Percentiles rank a stretch among this genome's conserved stretches.
Conservation (phyloP, 2,113 vertebrate species). For the Mystacornis crossleyi region DNA sequence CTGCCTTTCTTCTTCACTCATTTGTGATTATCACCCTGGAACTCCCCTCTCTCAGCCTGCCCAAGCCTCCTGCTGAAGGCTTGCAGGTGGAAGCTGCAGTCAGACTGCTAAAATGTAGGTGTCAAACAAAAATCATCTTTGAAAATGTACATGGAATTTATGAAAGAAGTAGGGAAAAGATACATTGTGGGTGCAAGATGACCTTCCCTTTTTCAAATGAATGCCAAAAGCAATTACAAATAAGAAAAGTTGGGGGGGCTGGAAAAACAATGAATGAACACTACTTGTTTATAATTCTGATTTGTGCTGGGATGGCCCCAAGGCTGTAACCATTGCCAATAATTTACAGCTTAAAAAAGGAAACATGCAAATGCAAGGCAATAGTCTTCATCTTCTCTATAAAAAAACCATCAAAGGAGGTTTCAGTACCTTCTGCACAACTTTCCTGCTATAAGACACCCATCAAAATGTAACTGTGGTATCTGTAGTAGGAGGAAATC, state of each 20-base stretch:
- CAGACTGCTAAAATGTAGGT: not conserved
- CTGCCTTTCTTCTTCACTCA: not conserved
- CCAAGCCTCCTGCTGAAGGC: not conserved
- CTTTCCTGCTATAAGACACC: not conserved
- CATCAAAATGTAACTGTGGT: not conserved
- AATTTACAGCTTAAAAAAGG: not conserved
- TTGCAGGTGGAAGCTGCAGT: not conserved
- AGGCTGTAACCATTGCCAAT: not conserved
- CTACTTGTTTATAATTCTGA: not conserved
- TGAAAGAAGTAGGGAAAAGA: not conserved
- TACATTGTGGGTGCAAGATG: not conserved
- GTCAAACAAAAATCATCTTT: not conserved
- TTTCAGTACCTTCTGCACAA: not conserved
- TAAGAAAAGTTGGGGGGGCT: not conserved
- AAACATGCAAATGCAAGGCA: not conserved
- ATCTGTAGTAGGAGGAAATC: not conserved
- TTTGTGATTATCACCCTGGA: not conserved
- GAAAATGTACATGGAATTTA: not conserved
- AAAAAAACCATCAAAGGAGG: not conserved
- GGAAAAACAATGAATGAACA: not conserved
- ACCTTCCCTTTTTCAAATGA: not conserved
- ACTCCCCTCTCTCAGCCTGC: not conserved
- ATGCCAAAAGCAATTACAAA: not conserved
- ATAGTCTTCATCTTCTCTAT: not conserved
- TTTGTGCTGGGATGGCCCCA: fast-evolving